A percentile compares a stretch with the other conserved stretches of the same genome.
Conservation (phyloP, 2,888 invertebrate genomes). For the Brachyptera risi region DNA sequence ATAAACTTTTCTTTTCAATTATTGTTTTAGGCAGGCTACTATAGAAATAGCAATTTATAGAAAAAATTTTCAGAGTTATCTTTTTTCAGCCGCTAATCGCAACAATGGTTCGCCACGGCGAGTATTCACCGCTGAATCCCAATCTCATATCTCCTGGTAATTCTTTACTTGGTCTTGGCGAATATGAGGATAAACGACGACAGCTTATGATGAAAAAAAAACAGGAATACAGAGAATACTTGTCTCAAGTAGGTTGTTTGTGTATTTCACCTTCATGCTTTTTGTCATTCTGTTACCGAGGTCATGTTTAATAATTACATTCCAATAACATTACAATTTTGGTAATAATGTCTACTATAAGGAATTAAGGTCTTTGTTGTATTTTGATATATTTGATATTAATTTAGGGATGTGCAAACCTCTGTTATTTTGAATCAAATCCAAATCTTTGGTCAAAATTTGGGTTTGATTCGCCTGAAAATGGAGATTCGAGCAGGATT, state of each 20-base stretch:
- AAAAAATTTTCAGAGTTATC: too few relatives aligned
- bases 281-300: neutral
- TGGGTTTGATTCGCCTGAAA: too few relatives aligned
- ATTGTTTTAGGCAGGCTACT: too few relatives aligned
- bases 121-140: constrained; percentile 31
- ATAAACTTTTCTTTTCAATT: too few relatives aligned
- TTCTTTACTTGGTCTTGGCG: constrained; percentile 29
- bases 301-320: neutral
- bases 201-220: constrained; percentile 28
- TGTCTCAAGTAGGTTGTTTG: constrained; percentile 22
- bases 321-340: neutral
- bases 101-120: constrained; percentile 30
- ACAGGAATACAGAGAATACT: constrained; percentile 28
- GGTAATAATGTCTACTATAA: neutral
- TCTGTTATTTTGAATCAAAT: too few relatives aligned
- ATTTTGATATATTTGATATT: too few relatives aligned
- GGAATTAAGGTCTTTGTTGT: too few relatives aligned
- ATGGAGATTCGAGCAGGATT: too few relatives aligned
- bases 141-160: constrained; percentile 28
- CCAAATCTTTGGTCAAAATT: too few relatives aligned
- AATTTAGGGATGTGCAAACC: too few relatives aligned
- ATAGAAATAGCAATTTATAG: too few relatives aligned
- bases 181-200: constrained; percentile 30
- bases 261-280: too few relatives aligned
- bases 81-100: neutral